Evolutionary conservation across 2,113 vertebrate species (phyloP).

Genomic region (Budorcas taxicolor): DNA sequence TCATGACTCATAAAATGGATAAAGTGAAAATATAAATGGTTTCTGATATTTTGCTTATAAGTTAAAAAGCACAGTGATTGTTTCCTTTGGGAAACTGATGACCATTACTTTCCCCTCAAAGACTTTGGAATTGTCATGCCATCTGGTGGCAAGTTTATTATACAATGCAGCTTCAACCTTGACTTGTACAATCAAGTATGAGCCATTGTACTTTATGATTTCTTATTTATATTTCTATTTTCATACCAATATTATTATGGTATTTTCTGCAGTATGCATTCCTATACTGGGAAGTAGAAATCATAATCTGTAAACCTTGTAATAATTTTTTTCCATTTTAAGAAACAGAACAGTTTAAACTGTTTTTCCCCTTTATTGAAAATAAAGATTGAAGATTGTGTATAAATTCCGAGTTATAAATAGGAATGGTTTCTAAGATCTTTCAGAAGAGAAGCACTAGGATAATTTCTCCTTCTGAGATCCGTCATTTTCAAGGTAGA

Average conservation of each 20-base stretch:
- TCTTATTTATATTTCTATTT: background rate
- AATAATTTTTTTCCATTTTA: background rate
- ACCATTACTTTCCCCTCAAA: background rate
- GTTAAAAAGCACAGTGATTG: background rate
- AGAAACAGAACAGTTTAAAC: background rate
- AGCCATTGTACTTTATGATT: background rate
- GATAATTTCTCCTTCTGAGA: background rate
- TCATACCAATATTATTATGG: background rate
- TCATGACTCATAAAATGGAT: background rate
- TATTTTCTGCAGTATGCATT: background rate
- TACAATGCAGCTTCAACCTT: background rate
- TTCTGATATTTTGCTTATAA: constrained; percentile 23
- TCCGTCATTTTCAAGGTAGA: background rate
- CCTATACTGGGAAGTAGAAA: background rate
- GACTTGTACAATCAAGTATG: background rate
- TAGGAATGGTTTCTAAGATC: background rate
- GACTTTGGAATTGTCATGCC: constrained; percentile 34
- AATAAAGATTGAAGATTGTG: background rate
- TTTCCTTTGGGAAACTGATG: background rate
- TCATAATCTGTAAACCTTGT: background rate
- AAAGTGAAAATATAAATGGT: constrained; percentile 7
- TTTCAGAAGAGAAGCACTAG: background rate
- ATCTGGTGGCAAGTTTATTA: constrained; percentile 37
- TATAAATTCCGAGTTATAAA: background rate
- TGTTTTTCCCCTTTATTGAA: background rate